Conservation (phyloP, 2,113 vertebrate species). For the Gambusia holbrooki region DNA sequence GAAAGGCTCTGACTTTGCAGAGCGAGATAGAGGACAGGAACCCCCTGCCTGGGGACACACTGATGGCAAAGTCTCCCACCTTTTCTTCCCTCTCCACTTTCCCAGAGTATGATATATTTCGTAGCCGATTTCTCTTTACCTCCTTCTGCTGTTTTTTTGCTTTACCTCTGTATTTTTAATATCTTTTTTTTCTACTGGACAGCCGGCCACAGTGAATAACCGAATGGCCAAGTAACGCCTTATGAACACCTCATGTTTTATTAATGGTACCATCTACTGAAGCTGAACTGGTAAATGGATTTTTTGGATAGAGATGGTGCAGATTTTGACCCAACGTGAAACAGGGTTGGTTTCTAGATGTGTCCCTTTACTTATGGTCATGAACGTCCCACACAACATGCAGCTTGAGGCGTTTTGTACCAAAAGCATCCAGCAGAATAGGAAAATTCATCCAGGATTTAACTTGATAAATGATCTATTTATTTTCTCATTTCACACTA, state of each 20-base stretch:
- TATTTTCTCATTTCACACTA: conserved; percentile 39
- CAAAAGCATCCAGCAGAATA: conserved; percentile 9
- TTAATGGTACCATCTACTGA: conserved; percentile 49
- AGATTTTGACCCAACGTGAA: conserved; percentile 39
- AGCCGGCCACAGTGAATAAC: conserved; percentile 47
- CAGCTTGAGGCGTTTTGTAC: conserved; percentile 2
- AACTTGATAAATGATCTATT: conserved; percentile 40
- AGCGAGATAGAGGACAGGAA: conserved; percentile 70
- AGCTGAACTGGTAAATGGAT: conserved; percentile 26
- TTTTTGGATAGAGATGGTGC: conserved; percentile 8
- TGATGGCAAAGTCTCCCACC: conserved; percentile 59
- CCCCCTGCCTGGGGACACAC: conserved; percentile 67
- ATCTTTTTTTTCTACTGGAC: conserved; percentile 11
- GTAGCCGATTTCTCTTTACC: conserved; percentile 40
- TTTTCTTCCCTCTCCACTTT: conserved; percentile 19
- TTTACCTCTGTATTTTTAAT: conserved; percentile 25
- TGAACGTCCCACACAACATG: neutral
- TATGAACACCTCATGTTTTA: conserved; percentile 57
- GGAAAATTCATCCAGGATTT: conserved; percentile 29
- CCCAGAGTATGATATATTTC: conserved; percentile 47
- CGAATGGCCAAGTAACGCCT: conserved; percentile 42
- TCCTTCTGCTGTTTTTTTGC: conserved; percentile 6
- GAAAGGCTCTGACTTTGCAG: conserved; percentile 71
- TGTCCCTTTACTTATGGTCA: neutral
- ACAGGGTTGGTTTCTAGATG: neutral